These are phyloP conservation scores for Chamaedrilus cognettii DNA, from an alignment of 2,888 invertebrate species.

Conservation along the genomic window DNA sequence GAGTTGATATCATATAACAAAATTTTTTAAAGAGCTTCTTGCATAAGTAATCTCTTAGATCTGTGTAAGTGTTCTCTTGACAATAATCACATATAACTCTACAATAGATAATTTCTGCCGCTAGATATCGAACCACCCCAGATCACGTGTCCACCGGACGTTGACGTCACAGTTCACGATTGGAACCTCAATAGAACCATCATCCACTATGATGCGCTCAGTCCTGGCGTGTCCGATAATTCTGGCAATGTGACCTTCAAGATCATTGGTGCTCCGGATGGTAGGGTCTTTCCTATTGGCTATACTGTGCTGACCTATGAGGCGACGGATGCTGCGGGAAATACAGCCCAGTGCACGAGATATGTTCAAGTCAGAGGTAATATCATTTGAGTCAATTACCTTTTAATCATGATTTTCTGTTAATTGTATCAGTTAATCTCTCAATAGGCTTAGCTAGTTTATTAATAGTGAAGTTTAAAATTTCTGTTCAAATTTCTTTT, in stretches of 20 bases:
- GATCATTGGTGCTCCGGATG: constrained; percentile 9
- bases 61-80: no score
- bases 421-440: not conserved
- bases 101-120: constrained; percentile 5
- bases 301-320: constrained; percentile 37
- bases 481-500: no score
- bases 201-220: constrained; percentile 34
- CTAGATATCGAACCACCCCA: constrained; percentile 37
- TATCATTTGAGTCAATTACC: not conserved
- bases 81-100: not conserved
- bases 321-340: constrained; percentile 39
- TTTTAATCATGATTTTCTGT: not conserved
- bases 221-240: constrained; percentile 36
- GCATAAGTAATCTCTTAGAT: no score
- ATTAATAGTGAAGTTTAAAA: no score
- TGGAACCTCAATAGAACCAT: constrained; percentile 32
- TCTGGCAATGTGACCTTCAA: constrained; percentile 30
- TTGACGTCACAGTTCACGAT: constrained; percentile 26
- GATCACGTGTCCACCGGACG: constrained; percentile 36
- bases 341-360: constrained; percentile 34
- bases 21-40: no score
- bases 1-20: no score
- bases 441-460: no score
- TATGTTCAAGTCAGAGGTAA: constrained; percentile 15
- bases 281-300: constrained; percentile 31